Evolutionary conservation across 2,888 invertebrate genomes (phyloP).

Genomic region (Synanthedon myopaeformis): DNA sequence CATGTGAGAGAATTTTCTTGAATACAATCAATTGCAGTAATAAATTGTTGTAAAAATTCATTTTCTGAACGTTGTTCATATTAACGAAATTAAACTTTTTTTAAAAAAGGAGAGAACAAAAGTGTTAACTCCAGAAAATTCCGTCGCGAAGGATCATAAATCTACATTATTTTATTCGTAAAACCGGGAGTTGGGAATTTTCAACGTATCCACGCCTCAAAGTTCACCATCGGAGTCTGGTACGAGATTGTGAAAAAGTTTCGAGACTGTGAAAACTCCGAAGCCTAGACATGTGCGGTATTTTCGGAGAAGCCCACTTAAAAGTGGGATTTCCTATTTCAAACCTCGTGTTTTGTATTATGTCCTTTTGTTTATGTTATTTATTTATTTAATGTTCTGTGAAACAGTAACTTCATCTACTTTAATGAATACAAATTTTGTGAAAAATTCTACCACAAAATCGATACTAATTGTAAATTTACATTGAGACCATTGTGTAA

Average conservation of each 20-base stretch:
- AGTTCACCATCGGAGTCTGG: constrained; percentile 48
- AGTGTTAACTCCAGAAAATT: constrained; percentile 6
- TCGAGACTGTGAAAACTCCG: constrained; percentile 40
- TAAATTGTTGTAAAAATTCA: too few relatives aligned
- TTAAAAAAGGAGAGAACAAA: too few relatives aligned
- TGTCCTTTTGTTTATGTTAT: background rate
- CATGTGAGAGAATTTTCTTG: too few relatives aligned
- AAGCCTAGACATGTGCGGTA: constrained; percentile 35
- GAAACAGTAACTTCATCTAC: background rate
- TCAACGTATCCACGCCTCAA: constrained; percentile 9
- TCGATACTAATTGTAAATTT: too few relatives aligned
- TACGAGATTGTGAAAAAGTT: constrained; percentile 46
- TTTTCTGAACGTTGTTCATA: too few relatives aligned
- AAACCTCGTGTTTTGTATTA: background rate
- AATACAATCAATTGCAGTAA: too few relatives aligned
- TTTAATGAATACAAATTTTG: background rate
- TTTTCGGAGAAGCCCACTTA: constrained; percentile 44
- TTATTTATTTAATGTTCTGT: background rate
- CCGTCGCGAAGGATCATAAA: constrained; percentile 11
- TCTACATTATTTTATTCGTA: background rate
- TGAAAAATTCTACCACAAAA: too few relatives aligned
- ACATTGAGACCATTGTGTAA: too few relatives aligned
- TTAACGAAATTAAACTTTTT: too few relatives aligned
- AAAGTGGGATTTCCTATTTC: constrained; percentile 27
- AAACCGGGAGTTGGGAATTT: constrained; percentile 13